Conservation (phyloP, 2,113 vertebrate species). For the Diadophis punctatus region DNA sequence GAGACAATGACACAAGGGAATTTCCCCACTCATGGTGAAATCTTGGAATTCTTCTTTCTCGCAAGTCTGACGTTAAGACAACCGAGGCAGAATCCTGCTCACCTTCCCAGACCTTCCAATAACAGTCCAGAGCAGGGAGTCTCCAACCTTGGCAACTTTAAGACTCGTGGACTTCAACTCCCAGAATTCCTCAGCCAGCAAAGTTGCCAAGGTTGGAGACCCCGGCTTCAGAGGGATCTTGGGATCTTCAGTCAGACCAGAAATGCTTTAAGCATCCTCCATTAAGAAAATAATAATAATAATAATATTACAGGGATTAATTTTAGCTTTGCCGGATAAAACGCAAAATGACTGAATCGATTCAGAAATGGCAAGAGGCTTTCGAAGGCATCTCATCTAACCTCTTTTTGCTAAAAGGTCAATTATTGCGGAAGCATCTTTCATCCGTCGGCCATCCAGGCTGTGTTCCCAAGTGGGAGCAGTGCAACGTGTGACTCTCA, state of each 20-base stretch:
- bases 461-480: background rate
- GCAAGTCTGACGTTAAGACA: background rate
- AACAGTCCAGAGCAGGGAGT: background rate
- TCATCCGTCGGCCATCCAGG: background rate
- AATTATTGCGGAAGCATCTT: background rate
- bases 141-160: too few relatives aligned
- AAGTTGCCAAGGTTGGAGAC: too few relatives aligned
- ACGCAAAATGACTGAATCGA: background rate
- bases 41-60: background rate
- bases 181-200: too few relatives aligned
- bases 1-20: background rate
- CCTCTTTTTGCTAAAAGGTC: background rate
- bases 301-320: background rate
- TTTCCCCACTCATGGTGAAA: background rate
- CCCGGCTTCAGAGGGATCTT: too few relatives aligned
- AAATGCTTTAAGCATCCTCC: background rate
- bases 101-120: background rate
- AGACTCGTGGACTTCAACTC: too few relatives aligned
- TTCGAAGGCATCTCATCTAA: background rate
- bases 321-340: background rate
- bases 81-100: background rate
- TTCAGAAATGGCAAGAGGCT: background rate
- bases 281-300: too few relatives aligned
- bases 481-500: background rate
- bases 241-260: background rate